Base-by-base conservation (phyloP, 2,888 invertebrate genomes). In the Drosophila bunnanda region DNA sequence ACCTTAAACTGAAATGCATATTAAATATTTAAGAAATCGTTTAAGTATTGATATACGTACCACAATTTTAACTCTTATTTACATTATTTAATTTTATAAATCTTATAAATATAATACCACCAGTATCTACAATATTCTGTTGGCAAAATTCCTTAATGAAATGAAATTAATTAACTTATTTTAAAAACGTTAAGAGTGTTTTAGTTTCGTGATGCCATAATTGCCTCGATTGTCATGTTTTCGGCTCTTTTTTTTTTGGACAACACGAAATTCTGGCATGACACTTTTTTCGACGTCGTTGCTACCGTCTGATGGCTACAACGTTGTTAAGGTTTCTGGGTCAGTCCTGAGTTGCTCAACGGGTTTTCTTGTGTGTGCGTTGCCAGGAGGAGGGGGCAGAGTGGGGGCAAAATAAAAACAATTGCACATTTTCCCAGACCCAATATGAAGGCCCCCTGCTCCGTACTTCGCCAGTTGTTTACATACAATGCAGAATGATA, bases 371-470 rank as follows among this genome's bases (percentile, higher is more conserved):
- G 62, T 67, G 44, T 62, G 70, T 71, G 44, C 65, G 64, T 58
- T 36, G 43, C 25, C 22, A 30, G 25, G 13, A 13, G 41, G 20
- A 12, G 2, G 25, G 22, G 17, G 38, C 15, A 8, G 38, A 8
- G 22, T 12, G 41, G 38, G 58, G 52, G 30, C 17, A 39, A 54
- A 36, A 64, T 57, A 57, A 78, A 75, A 79, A 80, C 88, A 85
- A 83, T 86, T 86, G 88, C 83, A 68, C 77, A 81, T 78, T 82
- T 85, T 85, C 85, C 81, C 88, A 88, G 69, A 17, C 41, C 39
- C 50, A 66, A 58, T 52, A 60, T 70, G 52, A 73, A 43, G 25
- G 25, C 25, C 54, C 20, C n/a, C 22, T 36, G 15, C 30, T 53
- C 34, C 20, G 25, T 13, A 38, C 34, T 46, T 56, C 34, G 13